Conservation (phyloP, 2,113 vertebrate species). For the Clarias macrocephalus region DNA sequence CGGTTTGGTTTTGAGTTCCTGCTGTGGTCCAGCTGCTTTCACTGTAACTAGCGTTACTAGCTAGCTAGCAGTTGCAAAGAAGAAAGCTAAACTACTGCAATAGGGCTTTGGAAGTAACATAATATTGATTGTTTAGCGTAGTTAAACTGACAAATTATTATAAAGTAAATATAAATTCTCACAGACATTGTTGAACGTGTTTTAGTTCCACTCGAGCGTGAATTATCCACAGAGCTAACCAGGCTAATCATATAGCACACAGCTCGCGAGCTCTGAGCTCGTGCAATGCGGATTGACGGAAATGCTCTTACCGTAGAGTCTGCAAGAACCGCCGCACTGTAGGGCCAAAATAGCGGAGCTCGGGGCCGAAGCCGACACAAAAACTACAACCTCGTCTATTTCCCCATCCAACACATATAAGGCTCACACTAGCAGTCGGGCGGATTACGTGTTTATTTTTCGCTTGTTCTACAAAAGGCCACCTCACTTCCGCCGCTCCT, state of each 20-base stretch:
- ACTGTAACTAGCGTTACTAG: not conserved
- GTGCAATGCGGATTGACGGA: not conserved
- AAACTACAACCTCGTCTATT: not conserved
- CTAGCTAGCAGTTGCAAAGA: not conserved
- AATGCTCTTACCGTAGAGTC: slow-evolving; percentile 14
- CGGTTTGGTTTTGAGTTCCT: not conserved
- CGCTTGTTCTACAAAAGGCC: slow-evolving; percentile 70
- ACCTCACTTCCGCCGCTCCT: slow-evolving; percentile 74
- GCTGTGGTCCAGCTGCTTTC: not conserved
- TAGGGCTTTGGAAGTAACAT: not conserved
- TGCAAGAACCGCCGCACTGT: not conserved
- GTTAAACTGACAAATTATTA: too few species aligned
- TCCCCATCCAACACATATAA: slow-evolving; percentile 32
- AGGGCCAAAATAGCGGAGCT: not conserved
- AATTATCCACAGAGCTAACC: slow-evolving; percentile 19
- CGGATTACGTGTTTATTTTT: slow-evolving; percentile 78
- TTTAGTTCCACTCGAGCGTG: not conserved
- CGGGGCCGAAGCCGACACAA: not conserved
- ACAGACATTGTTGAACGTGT: too few species aligned
- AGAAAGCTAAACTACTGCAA: not conserved
- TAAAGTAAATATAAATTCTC: not conserved
- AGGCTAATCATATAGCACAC: not conserved
- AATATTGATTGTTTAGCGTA: not conserved
- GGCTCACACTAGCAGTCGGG: not conserved
- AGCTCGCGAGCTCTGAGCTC: not conserved